Percentiles rank a stretch among this genome's conserved stretches.
phyloP scores from a whole-genome alignment of 92 coral and sea anemone genomes.

The Metridium senile region DNA sequence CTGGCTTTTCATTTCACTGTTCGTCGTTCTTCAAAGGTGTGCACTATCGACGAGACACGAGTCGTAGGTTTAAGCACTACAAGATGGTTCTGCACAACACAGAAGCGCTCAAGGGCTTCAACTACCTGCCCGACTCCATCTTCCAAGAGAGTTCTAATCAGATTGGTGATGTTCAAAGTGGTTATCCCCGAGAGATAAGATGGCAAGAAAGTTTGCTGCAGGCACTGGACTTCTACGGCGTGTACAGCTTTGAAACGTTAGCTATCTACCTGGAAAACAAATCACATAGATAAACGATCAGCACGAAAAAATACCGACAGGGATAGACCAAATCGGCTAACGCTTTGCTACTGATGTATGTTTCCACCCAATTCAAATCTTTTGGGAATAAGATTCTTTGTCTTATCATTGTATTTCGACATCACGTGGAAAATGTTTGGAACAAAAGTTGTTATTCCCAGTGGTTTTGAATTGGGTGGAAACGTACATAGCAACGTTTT shows the following conservation, averaged over 20 bases:
- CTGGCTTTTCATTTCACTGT: constrained; percentile 20
- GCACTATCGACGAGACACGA: constrained; percentile 23
- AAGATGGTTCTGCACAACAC: constrained; percentile 51
- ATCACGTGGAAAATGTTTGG: too few species aligned
- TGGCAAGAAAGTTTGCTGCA: constrained; percentile 32
- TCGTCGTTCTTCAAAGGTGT: constrained; percentile 24
- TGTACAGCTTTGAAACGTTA: constrained; percentile 45
- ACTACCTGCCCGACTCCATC: constrained; percentile 49
- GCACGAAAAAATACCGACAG: too few species aligned
- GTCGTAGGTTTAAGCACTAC: constrained; percentile 32
- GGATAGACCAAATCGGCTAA: too few species aligned
- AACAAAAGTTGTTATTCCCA: too few species aligned
- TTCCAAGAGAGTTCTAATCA: constrained; percentile 16
- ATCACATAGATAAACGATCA: constrained; percentile 25
- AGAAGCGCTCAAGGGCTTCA: constrained; percentile 36
- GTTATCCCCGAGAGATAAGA: neutral
- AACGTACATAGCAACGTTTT: too few species aligned
- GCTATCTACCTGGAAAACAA: constrained; percentile 33
- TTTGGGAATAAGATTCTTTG: too few species aligned
- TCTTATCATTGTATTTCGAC: too few species aligned
- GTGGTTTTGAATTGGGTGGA: too few species aligned
- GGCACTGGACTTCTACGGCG: constrained; percentile 50
- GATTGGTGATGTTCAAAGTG: neutral
- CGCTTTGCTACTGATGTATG: too few species aligned
- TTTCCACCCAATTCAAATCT: too few species aligned